Conservation (phyloP, 1,140 invertebrate species). For the Phymastichus coffea region DNA sequence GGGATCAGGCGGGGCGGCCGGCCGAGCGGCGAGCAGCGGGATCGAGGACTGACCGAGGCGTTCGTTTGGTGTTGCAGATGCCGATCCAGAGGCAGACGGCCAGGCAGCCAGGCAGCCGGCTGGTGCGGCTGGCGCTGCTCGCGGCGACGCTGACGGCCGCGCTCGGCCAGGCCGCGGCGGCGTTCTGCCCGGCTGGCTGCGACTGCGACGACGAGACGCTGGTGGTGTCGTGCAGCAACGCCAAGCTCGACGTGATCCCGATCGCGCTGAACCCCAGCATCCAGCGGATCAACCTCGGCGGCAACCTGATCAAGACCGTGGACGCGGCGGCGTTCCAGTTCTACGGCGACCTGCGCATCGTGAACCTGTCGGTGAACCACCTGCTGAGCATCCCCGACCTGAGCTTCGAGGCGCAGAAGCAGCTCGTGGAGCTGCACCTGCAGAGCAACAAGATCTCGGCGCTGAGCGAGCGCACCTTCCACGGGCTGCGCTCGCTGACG, state of each 20-base stretch:
- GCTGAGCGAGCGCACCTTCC: constrained; percentile 76
- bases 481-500: constrained; percentile 73
- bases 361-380: constrained; percentile 83
- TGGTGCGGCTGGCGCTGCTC: constrained; percentile 41
- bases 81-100: too few relatives aligned
- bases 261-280: constrained; percentile 89
- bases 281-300: constrained; percentile 76
- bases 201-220: constrained; percentile 85
- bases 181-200: constrained; percentile 75
- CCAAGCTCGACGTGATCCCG: constrained; percentile 83
- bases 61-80: too few relatives aligned
- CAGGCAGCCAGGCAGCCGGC: too few relatives aligned
- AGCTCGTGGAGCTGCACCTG: constrained; percentile 78
- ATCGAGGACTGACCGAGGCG: too few relatives aligned
- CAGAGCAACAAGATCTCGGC: constrained; percentile 83
- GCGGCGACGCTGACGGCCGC: constrained; percentile 42
- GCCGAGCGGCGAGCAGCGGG: too few relatives aligned
- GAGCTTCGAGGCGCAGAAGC: constrained; percentile 77
- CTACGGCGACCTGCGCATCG: constrained; percentile 78
- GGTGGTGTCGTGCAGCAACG: constrained; percentile 81
- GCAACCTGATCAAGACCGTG: constrained; percentile 84
- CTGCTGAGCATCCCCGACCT: constrained; percentile 74
- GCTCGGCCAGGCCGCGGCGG: constrained; percentile 45
- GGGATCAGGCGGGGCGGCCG: too few relatives aligned
- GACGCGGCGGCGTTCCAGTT: constrained; percentile 81